phyloP scores from a whole-genome alignment of 2,113 vertebrate species.

The Symphodus melops region DNA sequence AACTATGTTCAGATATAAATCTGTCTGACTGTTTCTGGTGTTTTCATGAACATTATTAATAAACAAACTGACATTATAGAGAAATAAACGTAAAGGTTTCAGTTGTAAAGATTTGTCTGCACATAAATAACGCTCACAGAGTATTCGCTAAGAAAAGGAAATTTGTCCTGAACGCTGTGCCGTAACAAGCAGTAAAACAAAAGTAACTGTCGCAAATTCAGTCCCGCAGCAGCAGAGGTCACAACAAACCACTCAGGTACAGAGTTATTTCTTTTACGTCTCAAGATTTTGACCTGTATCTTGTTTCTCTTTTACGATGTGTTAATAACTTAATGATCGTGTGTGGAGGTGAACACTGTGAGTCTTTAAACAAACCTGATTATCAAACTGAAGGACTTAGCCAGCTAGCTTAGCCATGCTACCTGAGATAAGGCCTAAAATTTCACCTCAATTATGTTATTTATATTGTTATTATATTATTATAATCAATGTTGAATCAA shows the following conservation, averaged over 20 bases:
- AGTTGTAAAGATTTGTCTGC: background rate
- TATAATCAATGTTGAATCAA: too few relatives aligned
- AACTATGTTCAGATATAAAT: too few relatives aligned
- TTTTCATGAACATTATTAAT: too few relatives aligned
- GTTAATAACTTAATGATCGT: fast-evolving
- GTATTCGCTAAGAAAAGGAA: background rate
- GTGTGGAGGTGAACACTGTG: fast-evolving
- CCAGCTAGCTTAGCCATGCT: constrained; percentile 1
- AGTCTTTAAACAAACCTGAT: background rate
- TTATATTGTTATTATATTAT: too few relatives aligned
- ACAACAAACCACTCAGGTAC: constrained; percentile 69
- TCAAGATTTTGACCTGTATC: fast-evolving
- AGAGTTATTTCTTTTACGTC: background rate
- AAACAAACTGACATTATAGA: too few relatives aligned
- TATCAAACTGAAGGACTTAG: background rate
- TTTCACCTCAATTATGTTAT: too few relatives aligned
- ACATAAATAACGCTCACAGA: too few relatives aligned
- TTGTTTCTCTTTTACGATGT: fast-evolving
- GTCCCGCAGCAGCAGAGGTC: constrained; percentile 70
- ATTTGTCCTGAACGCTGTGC: constrained; percentile 41
- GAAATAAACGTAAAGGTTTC: too few relatives aligned
- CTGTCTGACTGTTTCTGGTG: too few relatives aligned
- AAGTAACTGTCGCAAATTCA: constrained; percentile 18
- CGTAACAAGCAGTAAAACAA: constrained; percentile 49
- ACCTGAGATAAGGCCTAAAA: background rate